Percentiles rank a stretch among this genome's conserved stretches.
These are phyloP conservation scores for Stegodyphus dumicola DNA, from an alignment of 1,140 invertebrate species.

Conservation along the genomic window DNA sequence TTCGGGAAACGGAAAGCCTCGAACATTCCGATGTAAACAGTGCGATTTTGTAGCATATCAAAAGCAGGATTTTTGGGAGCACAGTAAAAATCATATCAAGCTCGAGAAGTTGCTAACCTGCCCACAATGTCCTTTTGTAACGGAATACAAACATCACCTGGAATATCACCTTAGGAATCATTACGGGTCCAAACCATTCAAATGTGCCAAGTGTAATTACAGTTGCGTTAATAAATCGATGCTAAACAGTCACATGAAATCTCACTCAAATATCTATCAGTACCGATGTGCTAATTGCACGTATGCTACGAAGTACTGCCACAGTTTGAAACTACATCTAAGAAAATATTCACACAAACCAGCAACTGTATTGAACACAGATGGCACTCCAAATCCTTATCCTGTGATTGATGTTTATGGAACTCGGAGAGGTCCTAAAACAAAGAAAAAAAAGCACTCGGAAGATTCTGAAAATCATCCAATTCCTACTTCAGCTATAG, in stretches of 20 bases:
- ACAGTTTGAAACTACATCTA: constrained; percentile 95
- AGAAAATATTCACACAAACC: constrained; percentile 91
- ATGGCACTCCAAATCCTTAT: constrained; percentile 83
- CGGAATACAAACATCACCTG: constrained; percentile 98
- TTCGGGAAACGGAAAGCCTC: neutral
- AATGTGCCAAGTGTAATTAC: constrained; percentile 91
- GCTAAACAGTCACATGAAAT: constrained; percentile 98
- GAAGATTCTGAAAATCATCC: neutral
- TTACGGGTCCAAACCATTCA: constrained; percentile 94
- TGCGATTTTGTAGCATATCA: constrained; percentile 86
- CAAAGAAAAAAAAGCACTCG: constrained; percentile 65
- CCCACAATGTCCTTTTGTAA: constrained; percentile 94
- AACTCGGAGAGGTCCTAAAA: constrained; percentile 84
- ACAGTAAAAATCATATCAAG: constrained; percentile 90
- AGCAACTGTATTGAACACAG: constrained; percentile 85
- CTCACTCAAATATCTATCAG: constrained; percentile 96
- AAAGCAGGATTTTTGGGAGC: constrained; percentile 94
- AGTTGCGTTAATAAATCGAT: constrained; percentile 99
- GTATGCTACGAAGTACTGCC: constrained; percentile 99
- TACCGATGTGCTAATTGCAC: constrained; percentile 94
- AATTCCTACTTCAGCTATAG: neutral
- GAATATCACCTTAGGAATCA: constrained; percentile 98
- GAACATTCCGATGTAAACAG: constrained; percentile 83
- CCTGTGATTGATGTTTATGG: constrained; percentile 91
- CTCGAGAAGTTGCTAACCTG: constrained; percentile 92